phyloP scores from a whole-genome alignment of 2,113 vertebrate species.

The Melanostigma gelatinosum region DNA sequence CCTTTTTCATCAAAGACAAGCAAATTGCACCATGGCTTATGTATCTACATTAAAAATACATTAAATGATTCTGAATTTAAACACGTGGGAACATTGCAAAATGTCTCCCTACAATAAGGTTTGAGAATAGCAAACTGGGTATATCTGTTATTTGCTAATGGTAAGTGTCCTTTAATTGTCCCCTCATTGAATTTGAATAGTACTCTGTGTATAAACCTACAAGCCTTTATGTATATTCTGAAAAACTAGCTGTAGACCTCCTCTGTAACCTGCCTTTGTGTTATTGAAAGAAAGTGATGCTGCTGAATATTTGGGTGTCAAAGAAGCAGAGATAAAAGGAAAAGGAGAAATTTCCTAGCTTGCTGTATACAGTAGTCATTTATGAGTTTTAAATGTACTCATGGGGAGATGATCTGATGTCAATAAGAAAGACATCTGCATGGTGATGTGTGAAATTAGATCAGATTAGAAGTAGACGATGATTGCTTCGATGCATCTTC shows the following conservation, averaged over 20 bases:
- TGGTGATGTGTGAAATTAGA: slow-evolving; percentile 64
- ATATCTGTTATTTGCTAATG: neutral
- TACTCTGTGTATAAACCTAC: neutral
- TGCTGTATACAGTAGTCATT: slow-evolving; percentile 43
- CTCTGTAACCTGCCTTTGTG: slow-evolving; percentile 9
- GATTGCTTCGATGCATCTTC: slow-evolving; percentile 28
- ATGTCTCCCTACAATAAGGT: neutral
- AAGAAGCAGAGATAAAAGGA: slow-evolving; percentile 61
- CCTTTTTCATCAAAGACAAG: neutral
- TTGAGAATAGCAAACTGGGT: neutral
- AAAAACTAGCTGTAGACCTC: neutral
- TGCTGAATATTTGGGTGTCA: slow-evolving; percentile 40
- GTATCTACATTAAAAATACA: neutral
- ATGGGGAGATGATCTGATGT: slow-evolving; percentile 53
- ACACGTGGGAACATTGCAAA: neutral
- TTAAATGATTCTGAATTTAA: neutral
- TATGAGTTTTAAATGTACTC: slow-evolving; percentile 48
- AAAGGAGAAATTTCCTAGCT: slow-evolving; percentile 58
- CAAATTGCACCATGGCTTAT: neutral
- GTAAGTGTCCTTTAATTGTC: neutral
- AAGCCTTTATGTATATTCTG: neutral
- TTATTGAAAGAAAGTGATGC: slow-evolving; percentile 27
- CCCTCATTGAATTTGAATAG: neutral
- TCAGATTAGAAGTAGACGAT: slow-evolving; percentile 38
- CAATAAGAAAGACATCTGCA: slow-evolving; percentile 60